Evolutionary conservation across 2,797 vertebrate genomes (phyloP).

Genomic region (Ptychobarbus kaznakovi): DNA sequence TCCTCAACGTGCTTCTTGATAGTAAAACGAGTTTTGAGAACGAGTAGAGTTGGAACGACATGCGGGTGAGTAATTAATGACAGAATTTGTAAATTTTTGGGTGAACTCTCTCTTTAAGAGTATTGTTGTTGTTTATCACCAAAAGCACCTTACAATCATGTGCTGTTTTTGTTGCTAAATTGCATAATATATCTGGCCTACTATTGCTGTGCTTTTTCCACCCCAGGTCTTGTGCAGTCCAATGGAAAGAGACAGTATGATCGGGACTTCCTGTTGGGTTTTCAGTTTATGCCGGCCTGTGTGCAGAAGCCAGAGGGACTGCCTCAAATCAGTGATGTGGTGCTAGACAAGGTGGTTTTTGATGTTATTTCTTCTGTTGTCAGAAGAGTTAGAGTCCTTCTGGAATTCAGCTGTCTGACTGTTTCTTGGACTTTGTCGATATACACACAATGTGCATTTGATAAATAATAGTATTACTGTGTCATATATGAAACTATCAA

Average conservation of each 20-base stretch:
- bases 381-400: background rate
- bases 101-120: too few species aligned
- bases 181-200: constrained; percentile 4
- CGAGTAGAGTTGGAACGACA: too few species aligned
- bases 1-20: too few species aligned
- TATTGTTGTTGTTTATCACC: background rate
- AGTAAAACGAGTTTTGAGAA: too few species aligned
- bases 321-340: constrained; percentile 95
- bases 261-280: constrained; percentile 91
- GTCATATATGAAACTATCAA: background rate
- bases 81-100: too few species aligned
- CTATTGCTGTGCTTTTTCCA: constrained; percentile 29
- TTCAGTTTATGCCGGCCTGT: constrained; percentile 95
- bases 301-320: constrained; percentile 96
- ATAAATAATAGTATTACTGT: background rate
- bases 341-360: constrained; percentile 91
- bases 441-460: background rate
- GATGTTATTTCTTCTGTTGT: background rate
- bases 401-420: background rate
- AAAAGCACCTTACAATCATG: background rate
- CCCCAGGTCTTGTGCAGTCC: constrained; percentile 83
- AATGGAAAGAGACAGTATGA: constrained; percentile 93
- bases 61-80: too few species aligned
- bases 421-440: background rate
- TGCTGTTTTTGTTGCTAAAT: background rate